Conservation (phyloP, 2,888 invertebrate species). For the Serripes groenlandicus region DNA sequence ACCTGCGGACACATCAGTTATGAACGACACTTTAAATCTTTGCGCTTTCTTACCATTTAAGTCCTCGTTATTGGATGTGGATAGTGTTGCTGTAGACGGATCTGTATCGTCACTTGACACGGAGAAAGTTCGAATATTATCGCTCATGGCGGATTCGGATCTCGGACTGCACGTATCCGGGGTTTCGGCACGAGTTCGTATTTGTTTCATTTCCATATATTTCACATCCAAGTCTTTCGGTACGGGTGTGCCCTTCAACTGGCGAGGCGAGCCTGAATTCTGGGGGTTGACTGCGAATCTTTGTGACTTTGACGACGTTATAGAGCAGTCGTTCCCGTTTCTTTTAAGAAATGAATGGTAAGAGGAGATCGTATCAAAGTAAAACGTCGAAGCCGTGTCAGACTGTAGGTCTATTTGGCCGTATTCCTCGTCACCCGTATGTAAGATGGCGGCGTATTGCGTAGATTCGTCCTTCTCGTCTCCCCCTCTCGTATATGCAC, state of each 20-base stretch:
- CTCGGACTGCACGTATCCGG: slow-evolving; percentile 20
- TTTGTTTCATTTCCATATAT: slow-evolving; percentile 17
- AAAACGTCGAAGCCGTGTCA: slow-evolving; percentile 47
- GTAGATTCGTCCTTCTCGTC: slow-evolving; percentile 59
- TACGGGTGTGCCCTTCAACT: not conserved
- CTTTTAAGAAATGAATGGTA: slow-evolving; percentile 58
- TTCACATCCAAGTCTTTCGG: not conserved
- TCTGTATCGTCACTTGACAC: slow-evolving; percentile 52
- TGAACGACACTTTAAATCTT: slow-evolving; percentile 49
- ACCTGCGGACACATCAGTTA: not conserved
- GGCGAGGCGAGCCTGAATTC: slow-evolving; percentile 19
- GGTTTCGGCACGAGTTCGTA: slow-evolving; percentile 5
- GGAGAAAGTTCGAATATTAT: slow-evolving; percentile 17
- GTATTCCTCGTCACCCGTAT: slow-evolving; percentile 57
- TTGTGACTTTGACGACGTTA: slow-evolving; percentile 28
- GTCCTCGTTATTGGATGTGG: slow-evolving; percentile 14
- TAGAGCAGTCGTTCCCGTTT: slow-evolving; percentile 39
- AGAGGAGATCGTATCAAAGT: slow-evolving; percentile 63
- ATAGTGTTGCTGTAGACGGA: not conserved
- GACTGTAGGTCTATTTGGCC: slow-evolving; percentile 52
- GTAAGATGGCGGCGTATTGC: slow-evolving; percentile 60
- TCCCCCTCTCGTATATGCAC: slow-evolving; percentile 59
- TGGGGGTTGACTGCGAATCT: not conserved
- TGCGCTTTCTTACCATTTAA: not conserved
- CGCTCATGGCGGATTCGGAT: slow-evolving; percentile 30